A percentile compares a stretch with the other conserved stretches of the same genome.
Conservation (phyloP, 2,113 vertebrate genomes). For the Hyperoodon ampullatus region DNA sequence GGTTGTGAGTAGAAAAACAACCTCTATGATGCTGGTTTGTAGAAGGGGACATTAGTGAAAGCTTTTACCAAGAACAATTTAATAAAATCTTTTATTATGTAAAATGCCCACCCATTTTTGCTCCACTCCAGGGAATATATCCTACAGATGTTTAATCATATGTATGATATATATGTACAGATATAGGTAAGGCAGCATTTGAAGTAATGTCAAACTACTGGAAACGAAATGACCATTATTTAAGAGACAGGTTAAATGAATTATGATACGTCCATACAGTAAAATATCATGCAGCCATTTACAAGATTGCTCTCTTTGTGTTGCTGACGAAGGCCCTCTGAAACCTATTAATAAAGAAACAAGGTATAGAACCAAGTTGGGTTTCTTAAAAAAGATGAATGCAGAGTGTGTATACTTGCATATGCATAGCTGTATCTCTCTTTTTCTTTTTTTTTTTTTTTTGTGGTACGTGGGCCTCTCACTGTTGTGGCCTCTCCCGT, state of each 20-base stretch:
- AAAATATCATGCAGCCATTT: not conserved
- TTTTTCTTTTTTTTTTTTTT: too few relatives aligned
- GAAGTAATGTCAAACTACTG: not conserved
- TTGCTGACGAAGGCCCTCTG: not conserved
- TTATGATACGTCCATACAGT: not conserved
- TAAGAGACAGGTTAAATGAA: not conserved
- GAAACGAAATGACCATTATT: not conserved
- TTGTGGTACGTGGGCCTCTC: too few relatives aligned
- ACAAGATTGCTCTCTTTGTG: not conserved
- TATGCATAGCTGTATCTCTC: not conserved
- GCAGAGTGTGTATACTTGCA: not conserved
- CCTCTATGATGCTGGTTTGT: not conserved
- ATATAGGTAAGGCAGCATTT: not conserved
- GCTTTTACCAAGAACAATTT: not conserved
- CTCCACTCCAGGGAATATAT: not conserved
- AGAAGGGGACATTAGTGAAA: not conserved
- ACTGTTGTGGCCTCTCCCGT: too few relatives aligned
- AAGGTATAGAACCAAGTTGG: not conserved
- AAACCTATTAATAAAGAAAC: conserved; percentile 1
- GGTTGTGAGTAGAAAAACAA: not conserved
- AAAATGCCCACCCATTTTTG: not conserved
- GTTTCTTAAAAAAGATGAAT: not conserved
- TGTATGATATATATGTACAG: not conserved
- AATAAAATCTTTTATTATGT: not conserved
- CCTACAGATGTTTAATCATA: not conserved